Evolutionary conservation across 2,888 invertebrate species (phyloP).

Genomic region (Argyra leucocephala): DNA sequence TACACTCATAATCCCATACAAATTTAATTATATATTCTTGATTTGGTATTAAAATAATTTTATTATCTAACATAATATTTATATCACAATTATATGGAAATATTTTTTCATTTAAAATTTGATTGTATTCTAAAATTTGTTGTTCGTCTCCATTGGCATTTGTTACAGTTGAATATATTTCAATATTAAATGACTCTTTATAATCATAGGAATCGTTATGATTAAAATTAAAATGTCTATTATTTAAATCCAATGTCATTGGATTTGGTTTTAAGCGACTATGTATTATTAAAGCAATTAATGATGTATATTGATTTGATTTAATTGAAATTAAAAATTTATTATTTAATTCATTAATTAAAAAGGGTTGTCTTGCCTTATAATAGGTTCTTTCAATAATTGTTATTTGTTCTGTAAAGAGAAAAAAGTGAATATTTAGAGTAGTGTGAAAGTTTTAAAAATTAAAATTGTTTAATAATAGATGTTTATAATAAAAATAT

Average conservation of each 20-base stretch:
- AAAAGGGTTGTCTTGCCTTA: slow-evolving; percentile 40
- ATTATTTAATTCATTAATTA: slow-evolving; percentile 31
- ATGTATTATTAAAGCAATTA: slow-evolving; percentile 36
- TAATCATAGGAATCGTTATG: slow-evolving; percentile 28
- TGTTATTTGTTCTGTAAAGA: slow-evolving; percentile 10
- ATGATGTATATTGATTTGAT: slow-evolving; percentile 36
- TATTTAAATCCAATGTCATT: slow-evolving; percentile 18
- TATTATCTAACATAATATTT: slow-evolving; percentile 33
- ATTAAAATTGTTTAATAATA: no score
- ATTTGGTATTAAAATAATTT: slow-evolving; percentile 36
- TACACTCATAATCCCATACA: slow-evolving; percentile 32
- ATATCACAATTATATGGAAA: slow-evolving; percentile 38
- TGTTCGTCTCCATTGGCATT: neutral
- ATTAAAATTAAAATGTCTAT: slow-evolving; percentile 9
- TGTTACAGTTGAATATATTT: slow-evolving; percentile 27
- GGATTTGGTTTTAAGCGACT: slow-evolving; percentile 37
- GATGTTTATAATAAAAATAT: no score
- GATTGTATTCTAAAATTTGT: neutral
- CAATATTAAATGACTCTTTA: slow-evolving; percentile 34
- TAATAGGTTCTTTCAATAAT: slow-evolving; percentile 37
- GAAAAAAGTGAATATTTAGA: neutral
- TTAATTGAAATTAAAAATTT: slow-evolving; percentile 33
- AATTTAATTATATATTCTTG: slow-evolving; percentile 36
- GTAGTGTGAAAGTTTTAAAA: neutral
- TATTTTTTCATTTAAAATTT: slow-evolving; percentile 6